Conservation (phyloP, 1,140 invertebrate species). For the Plectrocnemia conspersa region DNA sequence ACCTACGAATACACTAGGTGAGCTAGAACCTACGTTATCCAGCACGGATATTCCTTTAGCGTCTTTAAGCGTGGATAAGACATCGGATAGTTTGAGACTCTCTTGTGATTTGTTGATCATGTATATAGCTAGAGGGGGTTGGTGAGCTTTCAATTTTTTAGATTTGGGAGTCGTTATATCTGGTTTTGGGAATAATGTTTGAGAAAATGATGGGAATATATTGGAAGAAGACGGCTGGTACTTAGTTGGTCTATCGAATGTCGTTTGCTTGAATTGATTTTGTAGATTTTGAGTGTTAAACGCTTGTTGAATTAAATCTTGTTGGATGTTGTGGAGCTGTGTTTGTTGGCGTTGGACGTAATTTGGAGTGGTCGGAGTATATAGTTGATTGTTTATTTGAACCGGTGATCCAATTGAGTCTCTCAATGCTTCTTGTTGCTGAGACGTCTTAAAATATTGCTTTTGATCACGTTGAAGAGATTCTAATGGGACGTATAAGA, state of each 20-base stretch:
- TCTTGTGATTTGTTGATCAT: conserved; percentile 54
- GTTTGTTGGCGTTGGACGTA: conserved; percentile 31
- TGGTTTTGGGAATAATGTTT: conserved; percentile 46
- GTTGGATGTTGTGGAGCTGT: conserved; percentile 32
- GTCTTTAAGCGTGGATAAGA: conserved; percentile 61
- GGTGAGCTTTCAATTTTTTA: conserved; percentile 65
- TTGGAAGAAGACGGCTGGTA: conserved; percentile 39
- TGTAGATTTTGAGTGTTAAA: conserved; percentile 31
- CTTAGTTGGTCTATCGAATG: conserved; percentile 32
- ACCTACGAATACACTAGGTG: conserved; percentile 74
- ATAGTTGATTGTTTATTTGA: conserved; percentile 33
- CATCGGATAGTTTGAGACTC: conserved; percentile 60
- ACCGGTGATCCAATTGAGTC: conserved; percentile 38
- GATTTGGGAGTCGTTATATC: conserved; percentile 48
- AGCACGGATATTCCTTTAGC: conserved; percentile 70
- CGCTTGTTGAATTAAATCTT: conserved; percentile 31
- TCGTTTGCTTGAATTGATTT: conserved; percentile 28
- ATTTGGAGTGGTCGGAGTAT: conserved; percentile 35
- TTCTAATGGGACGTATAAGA: conserved; percentile 75
- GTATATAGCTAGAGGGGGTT: conserved; percentile 75
- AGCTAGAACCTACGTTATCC: conserved; percentile 61
- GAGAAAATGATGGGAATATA: conserved; percentile 42
- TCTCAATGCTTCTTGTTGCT: conserved; percentile 39
- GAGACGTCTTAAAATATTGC: conserved; percentile 40
- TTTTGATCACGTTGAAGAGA: conserved; percentile 54